Evolutionary conservation across 2,797 vertebrate genomes (phyloP).

Genomic region (Sebastes kiyomatsui): DNA sequence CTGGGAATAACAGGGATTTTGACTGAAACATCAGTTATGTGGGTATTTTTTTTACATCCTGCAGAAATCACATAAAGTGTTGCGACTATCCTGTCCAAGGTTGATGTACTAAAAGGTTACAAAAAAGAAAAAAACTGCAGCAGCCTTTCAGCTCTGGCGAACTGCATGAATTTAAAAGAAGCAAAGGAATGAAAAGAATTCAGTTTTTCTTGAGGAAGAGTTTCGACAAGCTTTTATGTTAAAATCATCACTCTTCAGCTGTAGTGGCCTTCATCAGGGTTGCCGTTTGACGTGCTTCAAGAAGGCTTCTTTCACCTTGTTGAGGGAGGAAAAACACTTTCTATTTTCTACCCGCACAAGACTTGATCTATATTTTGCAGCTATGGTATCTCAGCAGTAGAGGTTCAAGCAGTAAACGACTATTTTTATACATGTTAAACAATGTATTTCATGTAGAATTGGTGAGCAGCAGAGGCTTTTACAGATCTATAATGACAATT

Average conservation of each 20-base stretch:
- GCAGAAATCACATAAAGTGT: not conserved
- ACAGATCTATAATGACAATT: not conserved
- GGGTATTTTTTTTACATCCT: conserved; percentile 4
- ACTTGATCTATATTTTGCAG: conserved; percentile 26
- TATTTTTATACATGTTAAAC: conserved; percentile 8
- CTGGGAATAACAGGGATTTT: not conserved
- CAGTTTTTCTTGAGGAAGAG: conserved; percentile 29
- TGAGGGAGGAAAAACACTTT: not conserved
- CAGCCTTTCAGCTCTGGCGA: conserved; percentile 2
- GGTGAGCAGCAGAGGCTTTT: not conserved
- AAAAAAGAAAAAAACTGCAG: not conserved
- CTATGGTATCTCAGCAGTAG: not conserved
- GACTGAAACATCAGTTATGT: not conserved
- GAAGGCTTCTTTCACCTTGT: conserved; percentile 20
- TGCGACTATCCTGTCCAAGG: conserved; percentile 38
- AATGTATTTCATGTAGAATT: not conserved
- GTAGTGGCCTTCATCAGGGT: conserved; percentile 44
- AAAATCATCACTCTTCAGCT: conserved; percentile 31
- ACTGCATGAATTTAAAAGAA: conserved; percentile 15
- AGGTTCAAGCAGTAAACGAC: not conserved
- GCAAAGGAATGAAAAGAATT: conserved; percentile 32
- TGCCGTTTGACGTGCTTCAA: conserved; percentile 4
- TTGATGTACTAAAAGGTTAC: conserved; percentile 9
- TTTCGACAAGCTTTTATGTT: conserved; percentile 45
- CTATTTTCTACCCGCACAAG: not conserved